These are phyloP conservation scores for Marronus borbonicus DNA, from an alignment of 2,888 invertebrate genomes.

Conservation along the genomic window DNA sequence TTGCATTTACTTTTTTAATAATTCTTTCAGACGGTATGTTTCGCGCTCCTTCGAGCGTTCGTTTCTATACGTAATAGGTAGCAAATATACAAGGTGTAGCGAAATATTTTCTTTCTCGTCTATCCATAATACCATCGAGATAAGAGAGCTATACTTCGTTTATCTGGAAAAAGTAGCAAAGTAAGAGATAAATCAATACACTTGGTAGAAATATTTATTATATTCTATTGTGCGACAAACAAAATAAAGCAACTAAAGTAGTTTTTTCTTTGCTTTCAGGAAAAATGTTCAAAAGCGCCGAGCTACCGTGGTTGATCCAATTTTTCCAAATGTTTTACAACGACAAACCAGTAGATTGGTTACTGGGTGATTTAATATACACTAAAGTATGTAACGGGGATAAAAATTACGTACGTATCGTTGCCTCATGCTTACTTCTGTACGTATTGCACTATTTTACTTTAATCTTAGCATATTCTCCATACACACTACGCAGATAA, in stretches of 20 bases:
- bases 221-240: too few species aligned
- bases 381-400: conserved; percentile 92
- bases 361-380: conserved; percentile 90
- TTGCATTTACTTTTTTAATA: conserved; percentile 21
- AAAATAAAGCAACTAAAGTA: too few species aligned
- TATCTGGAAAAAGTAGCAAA: too few species aligned
- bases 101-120: too few species aligned
- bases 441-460: conserved; percentile 15
- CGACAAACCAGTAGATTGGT: conserved; percentile 98
- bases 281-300: conserved; percentile 91
- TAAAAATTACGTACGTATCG: conserved; percentile 78
- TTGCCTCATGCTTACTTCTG: conserved; percentile 26
- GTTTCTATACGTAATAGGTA: too few species aligned
- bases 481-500: too few species aligned
- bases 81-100: too few species aligned
- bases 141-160: too few species aligned
- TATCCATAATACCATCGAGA: too few species aligned
- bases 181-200: too few species aligned
- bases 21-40: background rate
- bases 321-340: conserved; percentile 96
- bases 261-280: conserved; percentile 70
- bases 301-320: conserved; percentile 88
- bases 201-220: too few species aligned
- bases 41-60: background rate
- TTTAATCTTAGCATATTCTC: background rate